Percentiles rank a stretch among this genome's conserved stretches.
Conservation (phyloP, 2,797 vertebrate species). For the Toxotes lorentzi region DNA sequence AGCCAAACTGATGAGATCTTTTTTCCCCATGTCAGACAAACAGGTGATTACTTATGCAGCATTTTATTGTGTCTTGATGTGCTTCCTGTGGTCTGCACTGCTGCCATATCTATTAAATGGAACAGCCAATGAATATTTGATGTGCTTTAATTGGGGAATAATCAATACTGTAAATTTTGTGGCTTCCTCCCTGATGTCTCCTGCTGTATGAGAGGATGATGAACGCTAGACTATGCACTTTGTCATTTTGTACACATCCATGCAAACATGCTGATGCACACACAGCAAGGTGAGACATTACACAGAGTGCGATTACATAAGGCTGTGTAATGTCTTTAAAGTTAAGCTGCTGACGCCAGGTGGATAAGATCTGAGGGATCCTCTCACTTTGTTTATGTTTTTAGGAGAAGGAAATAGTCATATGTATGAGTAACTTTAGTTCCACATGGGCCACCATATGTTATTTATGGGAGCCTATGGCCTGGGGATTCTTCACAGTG, state of each 20-base stretch:
- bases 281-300: neutral
- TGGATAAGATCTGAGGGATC: neutral
- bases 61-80: slow-evolving; percentile 38
- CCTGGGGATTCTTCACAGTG: neutral
- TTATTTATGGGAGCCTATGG: slow-evolving; percentile 16
- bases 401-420: slow-evolving; percentile 3
- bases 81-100: slow-evolving; percentile 40
- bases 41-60: slow-evolving; percentile 43
- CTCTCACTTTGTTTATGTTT: slow-evolving; percentile 5
- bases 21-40: slow-evolving; percentile 21
- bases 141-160: slow-evolving; percentile 57
- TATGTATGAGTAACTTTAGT: neutral
- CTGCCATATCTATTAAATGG: slow-evolving; percentile 58
- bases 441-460: neutral
- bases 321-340: neutral
- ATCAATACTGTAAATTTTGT: slow-evolving; percentile 59
- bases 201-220: slow-evolving; percentile 13
- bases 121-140: slow-evolving; percentile 71
- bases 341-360: neutral
- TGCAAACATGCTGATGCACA: slow-evolving; percentile 9
- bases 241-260: neutral
- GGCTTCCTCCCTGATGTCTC: slow-evolving; percentile 28
- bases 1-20: slow-evolving; percentile 1
- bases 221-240: slow-evolving; percentile 14
- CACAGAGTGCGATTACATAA: neutral